These are phyloP conservation scores for Phlogophora meticulosa DNA, from an alignment of 2,888 invertebrate genomes.

Conservation along the genomic window DNA sequence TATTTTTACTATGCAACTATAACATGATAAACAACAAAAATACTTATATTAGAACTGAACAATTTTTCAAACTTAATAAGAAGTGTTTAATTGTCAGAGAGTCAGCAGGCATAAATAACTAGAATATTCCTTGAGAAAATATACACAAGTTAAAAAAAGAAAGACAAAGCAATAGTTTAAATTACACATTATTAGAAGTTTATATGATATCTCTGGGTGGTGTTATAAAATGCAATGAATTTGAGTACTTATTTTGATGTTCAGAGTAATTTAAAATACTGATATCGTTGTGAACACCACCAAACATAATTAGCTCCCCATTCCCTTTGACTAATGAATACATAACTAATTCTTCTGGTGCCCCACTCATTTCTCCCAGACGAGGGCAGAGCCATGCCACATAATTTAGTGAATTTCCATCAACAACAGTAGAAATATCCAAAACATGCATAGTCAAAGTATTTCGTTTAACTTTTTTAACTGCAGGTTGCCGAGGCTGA, in stretches of 20 bases:
- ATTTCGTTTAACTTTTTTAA: conserved; percentile 92
- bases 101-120: conserved; percentile 55
- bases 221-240: conserved; percentile 94
- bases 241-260: conserved; percentile 93
- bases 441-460: conserved; percentile 96
- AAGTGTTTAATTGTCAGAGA: conserved; percentile 39
- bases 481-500: conserved; percentile 83
- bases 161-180: conserved; percentile 39
- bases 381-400: conserved; percentile 94
- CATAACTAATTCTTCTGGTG: conserved; percentile 97
- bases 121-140: conserved; percentile 49
- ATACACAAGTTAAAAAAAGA: conserved; percentile 41
- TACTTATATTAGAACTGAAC: conserved; percentile 38
- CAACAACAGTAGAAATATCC: conserved; percentile 94
- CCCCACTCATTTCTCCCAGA: conserved; percentile 92
- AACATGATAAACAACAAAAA: conserved; percentile 48
- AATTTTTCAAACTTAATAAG: conserved; percentile 50
- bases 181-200: conserved; percentile 54
- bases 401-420: conserved; percentile 92
- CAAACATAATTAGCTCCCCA: conserved; percentile 98
- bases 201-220: conserved; percentile 94
- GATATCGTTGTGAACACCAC: conserved; percentile 97
- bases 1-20: conserved; percentile 39
- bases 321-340: conserved; percentile 97
- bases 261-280: conserved; percentile 91